Base-by-base conservation (phyloP, 2,888 invertebrate genomes). In the Trissoscelio sp. region DNA sequence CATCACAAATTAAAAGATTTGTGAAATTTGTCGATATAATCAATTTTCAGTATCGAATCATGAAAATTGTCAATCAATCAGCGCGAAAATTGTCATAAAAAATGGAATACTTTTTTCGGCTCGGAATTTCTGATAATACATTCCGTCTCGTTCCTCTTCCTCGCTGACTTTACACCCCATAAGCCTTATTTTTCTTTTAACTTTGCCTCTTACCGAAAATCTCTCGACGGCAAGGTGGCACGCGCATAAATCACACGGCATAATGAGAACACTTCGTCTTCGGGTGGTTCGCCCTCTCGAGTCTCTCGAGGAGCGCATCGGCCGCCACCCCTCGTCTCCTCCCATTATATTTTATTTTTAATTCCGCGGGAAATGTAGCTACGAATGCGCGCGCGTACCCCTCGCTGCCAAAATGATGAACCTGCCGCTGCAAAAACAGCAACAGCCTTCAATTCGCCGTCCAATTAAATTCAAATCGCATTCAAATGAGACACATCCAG, bases 171-270 rank as follows among this genome's bases (percentile, higher is more conserved):
- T 89, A 87, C 89, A 89, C 89, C 89, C 90, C 87, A 87, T 90
- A 89, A 91, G 90, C 90, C 88, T 90, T 91, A 91, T 91, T 91
- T 91, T 91, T 91, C 91, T 90, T 91, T 91, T 89, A 90, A 91
- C 90, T 91, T 91, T 88, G 88, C 88, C 88, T 88, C 88, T 88
- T 88, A 89, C 89, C 88, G 87, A 89, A 88, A 89, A 88, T 88
- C 88, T 88, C 85, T 87, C 84, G 84, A 85, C 85, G 86, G 84
- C 86, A 86, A 86, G 85, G 86, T 85, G 87, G 86, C 87, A 87
- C 87, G 87, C 86, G 87, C 88, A 88, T 91, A 91, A 91, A 91
- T 91, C 91, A 91, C 86, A 81, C 83, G 84, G 86, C 89, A 89
- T 91, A 91, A 91, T 91, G 91, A 91, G 91, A 91, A 89, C 87